Conservation (phyloP, 2,113 vertebrate species). For the Callocephalon fimbriatum region DNA sequence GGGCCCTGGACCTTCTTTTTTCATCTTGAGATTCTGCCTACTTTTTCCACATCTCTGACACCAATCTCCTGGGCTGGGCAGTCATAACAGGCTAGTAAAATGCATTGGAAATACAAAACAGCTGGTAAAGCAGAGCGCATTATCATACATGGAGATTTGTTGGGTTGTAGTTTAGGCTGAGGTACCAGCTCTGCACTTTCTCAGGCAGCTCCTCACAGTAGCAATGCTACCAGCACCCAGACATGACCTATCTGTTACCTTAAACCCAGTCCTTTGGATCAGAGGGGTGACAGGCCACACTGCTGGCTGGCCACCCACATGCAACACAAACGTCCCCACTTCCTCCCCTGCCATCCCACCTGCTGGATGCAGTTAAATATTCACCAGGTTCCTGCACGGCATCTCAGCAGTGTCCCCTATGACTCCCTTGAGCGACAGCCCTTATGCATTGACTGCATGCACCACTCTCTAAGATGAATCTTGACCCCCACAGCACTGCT, state of each 20-base stretch:
- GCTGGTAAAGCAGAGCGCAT: background rate
- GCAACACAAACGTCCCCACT: background rate
- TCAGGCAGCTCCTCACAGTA: background rate
- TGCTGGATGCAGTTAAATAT: background rate
- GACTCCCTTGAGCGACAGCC: accelerated
- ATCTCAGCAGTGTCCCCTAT: background rate
- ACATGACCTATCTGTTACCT: background rate
- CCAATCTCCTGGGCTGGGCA: background rate
- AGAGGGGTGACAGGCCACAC: background rate
- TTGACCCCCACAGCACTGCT: background rate
- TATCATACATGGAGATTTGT: background rate
- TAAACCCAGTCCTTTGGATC: background rate
- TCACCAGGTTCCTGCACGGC: accelerated
- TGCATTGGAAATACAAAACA: background rate
- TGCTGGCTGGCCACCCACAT: accelerated
- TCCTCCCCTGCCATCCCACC: background rate
- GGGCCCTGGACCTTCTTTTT: background rate
- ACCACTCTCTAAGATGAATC: accelerated
- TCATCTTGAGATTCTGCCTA: background rate
- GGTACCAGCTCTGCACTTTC: background rate
- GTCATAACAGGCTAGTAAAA: background rate
- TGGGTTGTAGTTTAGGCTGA: background rate
- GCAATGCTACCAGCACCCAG: background rate
- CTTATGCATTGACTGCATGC: accelerated
- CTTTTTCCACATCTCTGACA: background rate